A percentile compares a stretch with the other conserved stretches of the same genome.
These are phyloP conservation scores for Sus cebifrons DNA, from an alignment of 2,797 vertebrate species.

Conservation along the genomic window DNA sequence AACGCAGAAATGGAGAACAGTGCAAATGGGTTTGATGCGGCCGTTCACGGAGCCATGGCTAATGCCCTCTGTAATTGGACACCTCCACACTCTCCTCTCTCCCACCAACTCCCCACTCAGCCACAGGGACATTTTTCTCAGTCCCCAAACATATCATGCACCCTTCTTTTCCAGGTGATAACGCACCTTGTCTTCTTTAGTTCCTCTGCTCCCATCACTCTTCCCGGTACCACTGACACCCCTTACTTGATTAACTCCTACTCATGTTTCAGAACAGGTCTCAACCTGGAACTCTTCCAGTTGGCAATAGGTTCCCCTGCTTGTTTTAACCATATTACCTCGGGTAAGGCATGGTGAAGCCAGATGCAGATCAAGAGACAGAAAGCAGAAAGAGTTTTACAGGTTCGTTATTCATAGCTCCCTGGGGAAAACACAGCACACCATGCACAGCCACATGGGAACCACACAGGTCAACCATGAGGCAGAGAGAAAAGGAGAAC, in stretches of 20 bases:
- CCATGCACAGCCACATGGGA: fast-evolving
- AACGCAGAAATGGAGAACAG: not conserved
- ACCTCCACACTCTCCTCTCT: not conserved
- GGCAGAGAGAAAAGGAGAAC: not conserved
- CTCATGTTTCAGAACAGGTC: not conserved
- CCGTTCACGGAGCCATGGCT: fast-evolving
- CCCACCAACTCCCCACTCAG: fast-evolving
- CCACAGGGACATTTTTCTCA: not conserved
- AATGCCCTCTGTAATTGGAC: fast-evolving
- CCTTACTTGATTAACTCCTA: too few relatives aligned
- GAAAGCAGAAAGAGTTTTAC: not conserved
- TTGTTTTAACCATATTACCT: not conserved
- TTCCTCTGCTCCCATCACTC: not conserved
- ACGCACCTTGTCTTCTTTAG: not conserved
- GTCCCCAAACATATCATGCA: not conserved
- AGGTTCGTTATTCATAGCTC: not conserved
- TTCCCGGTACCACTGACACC: not conserved
- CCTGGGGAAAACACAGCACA: not conserved
- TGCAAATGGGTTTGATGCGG: fast-evolving
- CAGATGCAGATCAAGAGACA: not conserved
- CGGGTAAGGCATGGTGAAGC: not conserved
- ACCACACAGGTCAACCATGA: not conserved
- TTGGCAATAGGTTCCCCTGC: not conserved
- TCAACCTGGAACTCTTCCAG: not conserved
- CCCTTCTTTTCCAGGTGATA: not conserved